A percentile compares a stretch with the other conserved stretches of the same genome.
phyloP scores from a whole-genome alignment of 2,888 invertebrate genomes.

The Parnassius smintheus region DNA sequence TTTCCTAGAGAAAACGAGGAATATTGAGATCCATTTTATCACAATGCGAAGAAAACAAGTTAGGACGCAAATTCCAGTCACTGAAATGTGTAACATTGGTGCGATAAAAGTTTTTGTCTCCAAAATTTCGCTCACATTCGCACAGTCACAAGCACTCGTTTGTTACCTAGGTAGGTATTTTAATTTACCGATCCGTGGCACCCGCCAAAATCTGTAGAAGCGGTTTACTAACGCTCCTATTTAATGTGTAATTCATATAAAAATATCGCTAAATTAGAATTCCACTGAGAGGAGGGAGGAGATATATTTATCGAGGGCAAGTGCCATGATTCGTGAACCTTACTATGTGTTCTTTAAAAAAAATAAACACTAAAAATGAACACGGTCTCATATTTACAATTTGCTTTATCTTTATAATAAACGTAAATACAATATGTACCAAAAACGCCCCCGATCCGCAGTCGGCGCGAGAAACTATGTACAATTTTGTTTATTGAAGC shows the following conservation, averaged over 20 bases:
- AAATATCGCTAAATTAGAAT: conserved; percentile 39
- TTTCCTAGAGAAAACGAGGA: conserved; percentile 42
- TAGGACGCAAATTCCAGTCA: conserved; percentile 47
- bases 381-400: conserved; percentile 74
- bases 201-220: conserved; percentile 10
- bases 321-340: conserved; percentile 49
- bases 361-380: conserved; percentile 75
- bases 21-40: conserved; percentile 71
- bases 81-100: neutral
- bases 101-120: conserved; percentile 53
- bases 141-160: conserved; percentile 37
- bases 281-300: neutral
- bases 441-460: conserved; percentile 37
- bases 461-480: conserved; percentile 44
- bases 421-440: conserved; percentile 55
- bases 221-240: neutral
- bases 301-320: conserved; percentile 15
- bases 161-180: conserved; percentile 19
- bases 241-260: conserved; percentile 38
- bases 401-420: conserved; percentile 53
- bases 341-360: conserved; percentile 67
- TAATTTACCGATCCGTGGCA: conserved; percentile 9
- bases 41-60: conserved; percentile 54
- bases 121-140: conserved; percentile 42
- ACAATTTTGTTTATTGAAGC: conserved; percentile 51